These are phyloP conservation scores for Sebastes schlegelii DNA, from an alignment of 2,113 vertebrate species.

Conservation along the genomic window DNA sequence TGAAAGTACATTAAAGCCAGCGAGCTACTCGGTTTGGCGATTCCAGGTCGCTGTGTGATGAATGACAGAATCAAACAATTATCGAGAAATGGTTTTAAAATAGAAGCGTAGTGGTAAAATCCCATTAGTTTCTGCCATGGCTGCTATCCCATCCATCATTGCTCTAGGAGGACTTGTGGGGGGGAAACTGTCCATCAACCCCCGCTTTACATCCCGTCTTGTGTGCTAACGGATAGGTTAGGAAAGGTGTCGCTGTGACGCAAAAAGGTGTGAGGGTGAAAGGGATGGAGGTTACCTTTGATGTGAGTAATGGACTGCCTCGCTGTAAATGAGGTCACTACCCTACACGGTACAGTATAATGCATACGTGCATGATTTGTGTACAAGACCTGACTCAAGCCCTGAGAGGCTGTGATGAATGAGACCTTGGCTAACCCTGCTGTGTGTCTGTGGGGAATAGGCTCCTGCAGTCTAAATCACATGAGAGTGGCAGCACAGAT, in stretches of 20 bases:
- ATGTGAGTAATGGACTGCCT: slow-evolving; percentile 55
- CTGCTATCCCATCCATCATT: slow-evolving; percentile 57
- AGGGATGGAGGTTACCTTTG: slow-evolving; percentile 31
- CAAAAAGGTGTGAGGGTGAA: slow-evolving; percentile 16
- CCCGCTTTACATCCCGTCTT: slow-evolving; percentile 10
- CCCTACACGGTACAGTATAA: slow-evolving; percentile 20
- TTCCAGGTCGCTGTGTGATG: slow-evolving; percentile 33
- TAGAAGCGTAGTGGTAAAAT: slow-evolving; percentile 37
- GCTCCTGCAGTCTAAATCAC: slow-evolving; percentile 33
- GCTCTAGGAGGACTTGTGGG: slow-evolving; percentile 18
- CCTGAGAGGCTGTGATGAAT: slow-evolving; percentile 42
- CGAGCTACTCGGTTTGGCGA: slow-evolving; percentile 4
- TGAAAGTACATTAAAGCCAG: slow-evolving; percentile 6
- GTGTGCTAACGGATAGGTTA: slow-evolving; percentile 4
- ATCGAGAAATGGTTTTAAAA: slow-evolving; percentile 57
- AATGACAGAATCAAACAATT: slow-evolving; percentile 59
- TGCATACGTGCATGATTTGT: slow-evolving; percentile 45
- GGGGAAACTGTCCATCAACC: slow-evolving; percentile 45
- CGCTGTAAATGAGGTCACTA: slow-evolving; percentile 59
- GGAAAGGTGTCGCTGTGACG: slow-evolving; percentile 7
- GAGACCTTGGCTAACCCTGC: slow-evolving; percentile 35
- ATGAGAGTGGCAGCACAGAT: slow-evolving; percentile 38
- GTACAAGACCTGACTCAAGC: slow-evolving; percentile 32
- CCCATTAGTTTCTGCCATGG: slow-evolving; percentile 53
- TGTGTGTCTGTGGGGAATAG: slow-evolving; percentile 26